Base-by-base conservation (phyloP, 2,113 vertebrate genomes). In the Ondatra zibethicus region DNA sequence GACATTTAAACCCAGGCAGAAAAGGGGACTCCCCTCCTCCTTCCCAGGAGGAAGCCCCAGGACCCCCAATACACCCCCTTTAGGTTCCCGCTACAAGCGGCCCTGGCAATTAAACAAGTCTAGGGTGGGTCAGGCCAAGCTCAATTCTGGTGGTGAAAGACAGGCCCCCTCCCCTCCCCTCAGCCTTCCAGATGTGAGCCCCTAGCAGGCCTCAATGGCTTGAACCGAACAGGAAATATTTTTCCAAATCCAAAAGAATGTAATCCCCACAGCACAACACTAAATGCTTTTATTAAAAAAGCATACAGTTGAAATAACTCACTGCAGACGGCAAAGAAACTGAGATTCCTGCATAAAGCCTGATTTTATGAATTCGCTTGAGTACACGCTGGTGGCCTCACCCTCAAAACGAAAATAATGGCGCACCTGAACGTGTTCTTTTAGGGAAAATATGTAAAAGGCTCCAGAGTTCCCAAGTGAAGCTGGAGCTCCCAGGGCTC, bases 211-310 rank as follows among this genome's bases (percentile, higher is more conserved):
- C 84, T 58, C 94, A 63, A 96, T 70, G 89, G 92, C 89, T 89
- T 93, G 63, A 96, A 98, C 91, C 21, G 95, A 97, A 97, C 96
- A 98, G 97, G 97, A 98, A 98, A 97, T 98, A 97, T 78, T 98
- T 98, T 97, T 97, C 97, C 89, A 78, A 1, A 84, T 55, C 86
- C 96, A 96, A 96, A 98, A 97, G 89, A 98, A 98, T 96, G 88
- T 97, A 93, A 97, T 97, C 96, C 97, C 92, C 82, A 94, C 73
- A 81, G 93, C 91, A 93, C 94, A 96, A 98, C 13, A 97, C 84
- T 96, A 98, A 98, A 97, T 25, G 91, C 90, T 96, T 25, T 0
- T n/a, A 92, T 27, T 93, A 93, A 95, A 98, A 97, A 97, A 63
- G 92, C 96, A 94, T 77, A n/a, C 68, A 76, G 97, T 84, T 55